Evolutionary conservation across 2,888 invertebrate species (phyloP).

Genomic region (Girardia tigrina): DNA sequence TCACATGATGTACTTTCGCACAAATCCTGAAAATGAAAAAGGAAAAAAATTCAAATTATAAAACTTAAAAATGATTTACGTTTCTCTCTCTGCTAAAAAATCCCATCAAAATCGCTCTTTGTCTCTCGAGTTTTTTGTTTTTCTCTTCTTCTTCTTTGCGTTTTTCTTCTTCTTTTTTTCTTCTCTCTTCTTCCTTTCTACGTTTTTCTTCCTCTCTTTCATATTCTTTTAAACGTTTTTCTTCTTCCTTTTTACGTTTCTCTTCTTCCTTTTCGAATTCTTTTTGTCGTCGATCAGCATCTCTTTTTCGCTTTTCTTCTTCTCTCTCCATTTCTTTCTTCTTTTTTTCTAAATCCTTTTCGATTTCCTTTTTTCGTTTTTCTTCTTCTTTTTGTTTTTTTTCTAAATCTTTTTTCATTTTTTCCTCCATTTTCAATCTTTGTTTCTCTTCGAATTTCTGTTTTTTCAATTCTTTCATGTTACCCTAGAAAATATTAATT

Average conservation of each 20-base stretch:
- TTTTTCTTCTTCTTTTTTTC: not conserved
- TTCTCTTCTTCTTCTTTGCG: constrained; percentile 13
- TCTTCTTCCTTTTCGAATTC: not conserved
- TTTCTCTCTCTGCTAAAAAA: not conserved
- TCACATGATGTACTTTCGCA: not conserved
- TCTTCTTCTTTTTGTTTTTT: not conserved
- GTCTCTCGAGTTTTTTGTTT: not conserved
- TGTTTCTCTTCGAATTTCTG: not conserved
- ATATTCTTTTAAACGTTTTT: not conserved
- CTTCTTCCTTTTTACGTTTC: not conserved
- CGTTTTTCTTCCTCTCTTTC: constrained; percentile 16
- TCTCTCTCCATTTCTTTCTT: not conserved
- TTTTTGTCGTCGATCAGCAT: not conserved
- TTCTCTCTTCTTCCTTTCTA: not conserved
- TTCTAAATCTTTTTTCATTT: not conserved
- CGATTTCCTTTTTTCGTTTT: not conserved
- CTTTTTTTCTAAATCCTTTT: not conserved
- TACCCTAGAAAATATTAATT: not conserved
- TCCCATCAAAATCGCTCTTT: not conserved
- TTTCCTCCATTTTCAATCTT: not conserved
- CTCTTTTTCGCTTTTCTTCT: too few relatives aligned
- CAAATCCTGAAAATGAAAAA: not conserved
- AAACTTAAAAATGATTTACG: not conserved
- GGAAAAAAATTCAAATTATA: not conserved
- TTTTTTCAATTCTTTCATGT: not conserved